Percentiles rank a stretch among this genome's conserved stretches.
Evolutionary conservation across 2,797 vertebrate species (phyloP).

Genomic region (Micromesistius poutassou): DNA sequence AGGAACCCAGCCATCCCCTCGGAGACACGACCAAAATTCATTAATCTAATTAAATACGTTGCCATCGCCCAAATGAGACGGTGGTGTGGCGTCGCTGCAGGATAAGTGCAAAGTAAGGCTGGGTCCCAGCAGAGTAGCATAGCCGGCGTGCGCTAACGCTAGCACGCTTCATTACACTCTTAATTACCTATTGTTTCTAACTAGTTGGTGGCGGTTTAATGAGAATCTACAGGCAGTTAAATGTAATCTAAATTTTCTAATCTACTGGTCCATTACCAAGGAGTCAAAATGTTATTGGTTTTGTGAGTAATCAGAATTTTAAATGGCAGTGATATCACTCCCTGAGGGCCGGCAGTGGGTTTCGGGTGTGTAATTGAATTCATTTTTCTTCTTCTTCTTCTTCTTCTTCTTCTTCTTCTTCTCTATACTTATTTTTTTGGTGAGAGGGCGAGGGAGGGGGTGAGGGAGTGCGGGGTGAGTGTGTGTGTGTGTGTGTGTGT

Average conservation of each 20-base stretch:
- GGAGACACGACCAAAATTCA: constrained; percentile 94
- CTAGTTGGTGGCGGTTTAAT: constrained; percentile 99
- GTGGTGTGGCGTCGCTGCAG: constrained; percentile 92
- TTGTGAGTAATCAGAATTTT: constrained; percentile 84
- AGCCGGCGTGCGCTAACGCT: constrained; percentile 91
- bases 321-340: constrained; percentile 77
- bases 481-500: no score
- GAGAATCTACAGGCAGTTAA: constrained; percentile 89
- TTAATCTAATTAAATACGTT: constrained; percentile 99
- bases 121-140: constrained; percentile 92
- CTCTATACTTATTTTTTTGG: not conserved
- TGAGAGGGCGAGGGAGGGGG: no score
- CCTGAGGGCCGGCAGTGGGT: constrained; percentile 69
- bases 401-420: no score
- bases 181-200: constrained; percentile 99
- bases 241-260: constrained; percentile 84
- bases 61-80: constrained; percentile 96
- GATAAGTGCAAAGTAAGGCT: constrained; percentile 98
- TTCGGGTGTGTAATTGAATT: constrained; percentile 79
- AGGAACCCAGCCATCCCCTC: constrained; percentile 90
- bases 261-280: constrained; percentile 80
- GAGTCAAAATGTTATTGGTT: constrained; percentile 83
- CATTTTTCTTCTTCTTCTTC: constrained; percentile 33
- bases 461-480: constrained; percentile 14
- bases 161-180: constrained; percentile 97